Evolutionary conservation across 2,113 vertebrate genomes (phyloP).

Genomic region (Casuarius casuarius): DNA sequence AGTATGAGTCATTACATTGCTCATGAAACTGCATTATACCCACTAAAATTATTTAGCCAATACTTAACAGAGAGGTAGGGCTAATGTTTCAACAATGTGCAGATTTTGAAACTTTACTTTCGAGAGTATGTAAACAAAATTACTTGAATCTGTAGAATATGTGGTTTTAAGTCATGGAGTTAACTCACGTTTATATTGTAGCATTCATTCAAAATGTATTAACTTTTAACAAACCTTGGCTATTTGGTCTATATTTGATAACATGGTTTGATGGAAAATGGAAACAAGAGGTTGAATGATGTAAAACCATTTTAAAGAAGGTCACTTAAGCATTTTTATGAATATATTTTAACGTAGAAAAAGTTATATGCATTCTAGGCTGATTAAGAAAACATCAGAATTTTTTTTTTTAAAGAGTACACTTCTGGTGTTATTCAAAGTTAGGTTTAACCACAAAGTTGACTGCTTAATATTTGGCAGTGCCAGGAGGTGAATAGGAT

Average conservation of each 20-base stretch:
- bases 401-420: neutral
- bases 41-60: neutral
- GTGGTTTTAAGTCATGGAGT: neutral
- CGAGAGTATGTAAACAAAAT: neutral
- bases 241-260: neutral
- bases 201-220: neutral
- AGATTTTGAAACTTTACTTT: neutral
- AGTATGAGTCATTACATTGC: neutral
- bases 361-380: neutral
- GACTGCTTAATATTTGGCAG: neutral
- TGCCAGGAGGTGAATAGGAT: neutral
- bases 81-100: neutral
- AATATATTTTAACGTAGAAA: neutral
- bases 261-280: neutral
- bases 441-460: neutral
- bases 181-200: neutral
- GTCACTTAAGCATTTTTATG: neutral
- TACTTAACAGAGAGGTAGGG: neutral
- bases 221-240: neutral
- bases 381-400: neutral
- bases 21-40: neutral
- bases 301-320: neutral
- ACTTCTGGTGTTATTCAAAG: neutral
- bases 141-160: neutral
- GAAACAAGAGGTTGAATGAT: neutral